Evolutionary conservation across 2,888 invertebrate species (phyloP), one percentile per base, ranked within the genome.

Genomic region (Mongoloraphidia duomilia): DNA sequence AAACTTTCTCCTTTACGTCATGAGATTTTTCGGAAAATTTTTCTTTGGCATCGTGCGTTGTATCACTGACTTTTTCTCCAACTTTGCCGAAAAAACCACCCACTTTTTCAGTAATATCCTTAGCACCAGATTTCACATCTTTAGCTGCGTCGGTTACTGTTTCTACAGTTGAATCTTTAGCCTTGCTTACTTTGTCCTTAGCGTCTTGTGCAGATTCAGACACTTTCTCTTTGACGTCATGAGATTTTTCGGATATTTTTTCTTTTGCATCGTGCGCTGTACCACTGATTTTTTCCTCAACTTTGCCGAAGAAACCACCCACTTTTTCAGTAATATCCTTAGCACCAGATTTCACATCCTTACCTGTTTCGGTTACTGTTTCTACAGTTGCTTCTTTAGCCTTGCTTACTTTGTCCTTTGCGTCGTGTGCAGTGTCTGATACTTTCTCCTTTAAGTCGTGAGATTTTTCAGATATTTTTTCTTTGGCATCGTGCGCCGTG

Each of bases 11-110:
- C 17, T 17, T 17, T 17, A 17, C 17, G 17, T 17, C 17, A 17
- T 17, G 17, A 2, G 17, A 17, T 17, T 17, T 17, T 17, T 2
- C 4, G 17, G 17, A 17, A 4, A 17, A 3, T 17, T 17, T 17
- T 17, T 17, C 17, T 17, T 17, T 17, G 17, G 17, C 17, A 17
- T 17, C 17, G 17, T 17, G 17, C 17, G 17, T 4, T 4, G 17
- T 17, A 4, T 35, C 49, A 9, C 41, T 44, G 39, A 55, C 37
- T 48, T 54, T 52, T 14, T 53, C 51, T 10, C 52, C 54, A 10
- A 56, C 38, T 39, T 45, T 50, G 8, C 49, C 41, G 41, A 56
- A 54, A 44, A 58, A 54, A 38, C 47, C 50, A 3, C 48, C 52
- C 26, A 50, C 47, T 43, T 53, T 53, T 13, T 41, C 47, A 36